Conservation (phyloP, 2,888 invertebrate genomes). For the Drosophila parthenogenetica region DNA sequence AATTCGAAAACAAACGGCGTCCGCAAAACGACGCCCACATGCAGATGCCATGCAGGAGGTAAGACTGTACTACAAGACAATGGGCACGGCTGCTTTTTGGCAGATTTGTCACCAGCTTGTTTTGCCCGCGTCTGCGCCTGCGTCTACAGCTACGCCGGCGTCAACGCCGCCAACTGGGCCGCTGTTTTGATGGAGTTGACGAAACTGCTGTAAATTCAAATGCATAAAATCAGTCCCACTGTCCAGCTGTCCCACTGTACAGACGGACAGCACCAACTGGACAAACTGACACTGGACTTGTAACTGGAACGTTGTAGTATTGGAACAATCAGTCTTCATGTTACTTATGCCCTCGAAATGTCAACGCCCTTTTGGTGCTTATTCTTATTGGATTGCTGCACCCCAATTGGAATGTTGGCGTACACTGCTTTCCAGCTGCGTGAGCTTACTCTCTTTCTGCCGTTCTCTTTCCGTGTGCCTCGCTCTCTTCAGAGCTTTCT, state of each 20-base stretch:
- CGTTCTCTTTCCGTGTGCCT: background rate
- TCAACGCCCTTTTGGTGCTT: slow-evolving; percentile 68
- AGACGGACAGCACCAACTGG: slow-evolving; percentile 27
- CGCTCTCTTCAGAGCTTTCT: slow-evolving; percentile 37
- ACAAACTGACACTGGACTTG: slow-evolving; percentile 51
- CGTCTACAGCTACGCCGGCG: slow-evolving; percentile 25
- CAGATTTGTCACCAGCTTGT: slow-evolving; percentile 78
- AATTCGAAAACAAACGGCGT: slow-evolving; percentile 44
- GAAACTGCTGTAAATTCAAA: slow-evolving; percentile 70
- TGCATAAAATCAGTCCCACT: slow-evolving; percentile 38
- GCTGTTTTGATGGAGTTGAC: slow-evolving; percentile 75
- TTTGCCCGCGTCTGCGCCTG: slow-evolving; percentile 39
- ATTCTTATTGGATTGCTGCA: slow-evolving; percentile 39
- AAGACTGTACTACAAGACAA: slow-evolving; percentile 50
- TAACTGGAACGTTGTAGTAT: slow-evolving; percentile 13
- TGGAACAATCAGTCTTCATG: slow-evolving; percentile 57
- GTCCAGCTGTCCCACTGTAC: slow-evolving; percentile 36
- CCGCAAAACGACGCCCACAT: slow-evolving; percentile 75
- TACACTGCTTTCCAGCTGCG: slow-evolving; percentile 48
- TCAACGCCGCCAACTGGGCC: slow-evolving; percentile 53
- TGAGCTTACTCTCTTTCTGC: slow-evolving; percentile 15
- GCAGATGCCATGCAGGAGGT: slow-evolving; percentile 68
- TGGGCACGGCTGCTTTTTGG: slow-evolving; percentile 65
- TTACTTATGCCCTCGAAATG: slow-evolving; percentile 76
- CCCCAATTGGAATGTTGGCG: slow-evolving; percentile 53